Evolutionary conservation across 2,113 vertebrate genomes (phyloP).

Genomic region (Petromus typicus): DNA sequence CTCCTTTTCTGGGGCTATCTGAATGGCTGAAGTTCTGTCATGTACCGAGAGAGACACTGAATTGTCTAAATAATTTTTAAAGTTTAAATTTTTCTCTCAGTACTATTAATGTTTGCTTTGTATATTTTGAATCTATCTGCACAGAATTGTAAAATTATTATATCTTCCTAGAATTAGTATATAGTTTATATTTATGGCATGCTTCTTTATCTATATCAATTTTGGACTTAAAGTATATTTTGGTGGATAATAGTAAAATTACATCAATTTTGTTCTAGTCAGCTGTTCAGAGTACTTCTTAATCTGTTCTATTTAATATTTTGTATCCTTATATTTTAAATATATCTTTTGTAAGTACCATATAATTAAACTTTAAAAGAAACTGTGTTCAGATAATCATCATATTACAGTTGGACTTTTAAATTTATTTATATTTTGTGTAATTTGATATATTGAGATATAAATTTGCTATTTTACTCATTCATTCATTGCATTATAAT

Average conservation of each 20-base stretch:
- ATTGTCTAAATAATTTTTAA: conserved; percentile 15
- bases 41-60: not conserved
- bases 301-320: not conserved
- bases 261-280: not conserved
- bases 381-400: conserved; percentile 23
- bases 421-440: not conserved
- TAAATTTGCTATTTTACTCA: not conserved
- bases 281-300: not conserved
- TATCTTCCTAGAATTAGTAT: not conserved
- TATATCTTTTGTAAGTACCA: not conserved
- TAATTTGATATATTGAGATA: not conserved
- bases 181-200: not conserved
- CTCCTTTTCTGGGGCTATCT: not conserved
- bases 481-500: not conserved
- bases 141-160: conserved; percentile 35
- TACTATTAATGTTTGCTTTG: conserved; percentile 7
- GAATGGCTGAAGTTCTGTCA: not conserved
- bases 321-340: not conserved
- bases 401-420: not conserved
- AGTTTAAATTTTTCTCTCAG: conserved; percentile 1
- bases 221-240: not conserved
- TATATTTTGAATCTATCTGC: not conserved
- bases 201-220: not conserved
- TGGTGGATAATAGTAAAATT: not conserved
- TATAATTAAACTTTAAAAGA: not conserved